Evolutionary conservation across 2,797 vertebrate genomes (phyloP), one percentile per base, ranked within the genome.

Genomic region (Falco peregrinus): DNA sequence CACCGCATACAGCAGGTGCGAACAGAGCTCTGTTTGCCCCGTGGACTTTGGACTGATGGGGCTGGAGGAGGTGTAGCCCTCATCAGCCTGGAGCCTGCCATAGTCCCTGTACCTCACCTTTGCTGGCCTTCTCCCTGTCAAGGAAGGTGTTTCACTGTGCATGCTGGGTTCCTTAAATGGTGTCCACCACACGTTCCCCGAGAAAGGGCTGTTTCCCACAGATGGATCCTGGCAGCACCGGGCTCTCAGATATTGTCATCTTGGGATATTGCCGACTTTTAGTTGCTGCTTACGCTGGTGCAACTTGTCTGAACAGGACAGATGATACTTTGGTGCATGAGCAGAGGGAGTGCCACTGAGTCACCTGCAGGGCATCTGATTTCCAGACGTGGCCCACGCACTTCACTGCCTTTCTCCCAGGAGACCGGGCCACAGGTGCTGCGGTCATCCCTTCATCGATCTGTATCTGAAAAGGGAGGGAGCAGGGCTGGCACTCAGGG

Each of bases 261-360:
- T 57, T 74, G 75, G 90, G 83, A 50, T 80, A 68, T 56, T 90
- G 65, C 74, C 4, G 20, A 15, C 65, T 95, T 70, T 47, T 29
- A 22, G 61, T 16, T 83, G 56, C 60, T 96, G 86, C 90, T 96
- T 64, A 86, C 5, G 1, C 67, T 71, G 87, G 68, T 90, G 75
- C 37, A 91, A 74, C 93, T 80, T 96, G 93, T 87, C 89, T 74
- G 75, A 86, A 81, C 95, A 96, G 87, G 78, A 84, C 33, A 94
- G 78, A 43, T 69, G 88, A 84, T 80, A 31, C 92, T 61, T 48
- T 11, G 48, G 88, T 94, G 87, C 61, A 39, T 63, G 86, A 93
- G 87, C 87, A 64, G 82, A 93, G 84, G 95, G 93, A 93, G 93
- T 93, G 95, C 39, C 89, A 83, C 53, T 95, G 95, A 96, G 54